These are phyloP conservation scores for Chydorus sphaericus DNA, from an alignment of 2,888 invertebrate genomes.

Conservation along the genomic window DNA sequence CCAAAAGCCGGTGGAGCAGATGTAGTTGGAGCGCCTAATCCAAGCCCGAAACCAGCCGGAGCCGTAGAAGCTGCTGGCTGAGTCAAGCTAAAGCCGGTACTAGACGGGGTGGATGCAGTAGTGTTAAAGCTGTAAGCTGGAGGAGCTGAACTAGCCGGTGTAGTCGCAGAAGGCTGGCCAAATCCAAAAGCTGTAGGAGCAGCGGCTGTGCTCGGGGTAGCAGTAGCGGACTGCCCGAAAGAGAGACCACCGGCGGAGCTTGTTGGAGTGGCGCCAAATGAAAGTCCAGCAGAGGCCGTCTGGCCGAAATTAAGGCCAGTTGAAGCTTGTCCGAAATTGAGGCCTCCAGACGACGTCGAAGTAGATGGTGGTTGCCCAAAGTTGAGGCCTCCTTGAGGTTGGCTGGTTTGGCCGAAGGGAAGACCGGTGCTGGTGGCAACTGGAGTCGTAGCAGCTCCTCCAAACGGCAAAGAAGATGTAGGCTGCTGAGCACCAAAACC, in stretches of 20 bases:
- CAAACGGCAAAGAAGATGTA: neutral
- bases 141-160: neutral
- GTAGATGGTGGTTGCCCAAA: neutral
- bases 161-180: neutral
- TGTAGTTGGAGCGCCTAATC: neutral
- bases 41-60: neutral
- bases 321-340: neutral
- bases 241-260: neutral
- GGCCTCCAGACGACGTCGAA: neutral
- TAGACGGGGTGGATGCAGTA: neutral
- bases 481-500: neutral
- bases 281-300: no score
- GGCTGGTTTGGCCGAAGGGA: neutral
- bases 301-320: conserved; percentile 1
- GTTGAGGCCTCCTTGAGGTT: neutral
- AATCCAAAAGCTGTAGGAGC: neutral
- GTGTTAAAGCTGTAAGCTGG: neutral
- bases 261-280: no score
- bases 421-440: neutral
- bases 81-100: neutral
- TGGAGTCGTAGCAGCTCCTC: neutral
- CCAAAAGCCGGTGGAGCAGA: conserved; percentile 5
- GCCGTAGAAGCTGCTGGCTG: neutral
- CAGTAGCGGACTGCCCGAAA: neutral
- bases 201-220: neutral